A percentile compares a stretch with the other conserved stretches of the same genome.
phyloP scores from a whole-genome alignment of 2,113 vertebrate genomes.

The Lates calcarifer region DNA sequence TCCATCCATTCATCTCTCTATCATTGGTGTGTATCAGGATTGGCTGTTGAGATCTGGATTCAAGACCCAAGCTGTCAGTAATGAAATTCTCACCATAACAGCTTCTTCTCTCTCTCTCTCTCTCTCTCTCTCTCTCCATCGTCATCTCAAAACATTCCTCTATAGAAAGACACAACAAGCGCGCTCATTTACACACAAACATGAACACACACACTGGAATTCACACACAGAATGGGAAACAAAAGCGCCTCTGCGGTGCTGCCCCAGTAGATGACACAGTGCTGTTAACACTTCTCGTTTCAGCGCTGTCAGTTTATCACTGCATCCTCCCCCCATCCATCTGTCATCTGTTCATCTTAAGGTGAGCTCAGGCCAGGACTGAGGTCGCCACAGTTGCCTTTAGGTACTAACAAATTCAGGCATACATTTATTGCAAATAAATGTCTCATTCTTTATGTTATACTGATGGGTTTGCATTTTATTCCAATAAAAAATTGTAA shows the following conservation, averaged over 20 bases:
- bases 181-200: not conserved
- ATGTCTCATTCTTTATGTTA: not conserved
- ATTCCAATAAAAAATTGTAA: not conserved
- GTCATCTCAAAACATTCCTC: not conserved
- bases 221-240: not conserved
- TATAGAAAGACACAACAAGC: not conserved
- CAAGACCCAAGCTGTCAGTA: not conserved
- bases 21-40: not conserved
- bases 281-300: conserved; percentile 53
- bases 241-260: not conserved
- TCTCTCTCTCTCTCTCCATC: not conserved
- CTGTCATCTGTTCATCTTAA: conserved; percentile 56
- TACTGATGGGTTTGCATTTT: not conserved
- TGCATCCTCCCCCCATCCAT: conserved; percentile 41
- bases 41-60: not conserved
- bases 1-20: not conserved
- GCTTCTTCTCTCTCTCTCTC: not conserved
- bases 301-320: conserved; percentile 47
- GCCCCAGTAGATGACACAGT: conserved; percentile 26
- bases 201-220: not conserved
- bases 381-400: not conserved
- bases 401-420: not conserved
- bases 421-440: not conserved
- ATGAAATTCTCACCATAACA: not conserved
- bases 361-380: conserved; percentile 43